Conservation (phyloP, 1,140 invertebrate species). For the Saccostrea echinata region DNA sequence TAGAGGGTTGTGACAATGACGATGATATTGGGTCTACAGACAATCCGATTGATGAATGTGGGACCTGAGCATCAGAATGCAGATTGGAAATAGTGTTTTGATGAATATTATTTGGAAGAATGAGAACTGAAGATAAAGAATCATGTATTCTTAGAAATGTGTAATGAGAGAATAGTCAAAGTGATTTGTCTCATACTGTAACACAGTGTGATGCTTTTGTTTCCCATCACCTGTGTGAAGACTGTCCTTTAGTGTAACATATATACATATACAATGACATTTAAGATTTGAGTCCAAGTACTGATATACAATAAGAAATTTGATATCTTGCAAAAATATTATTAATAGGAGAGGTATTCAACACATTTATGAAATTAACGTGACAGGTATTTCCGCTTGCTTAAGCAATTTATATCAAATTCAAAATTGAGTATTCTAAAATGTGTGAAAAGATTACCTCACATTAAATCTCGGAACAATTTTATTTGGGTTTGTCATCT, state of each 20-base stretch:
- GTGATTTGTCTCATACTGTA: background rate
- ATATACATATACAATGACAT: background rate
- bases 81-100: background rate
- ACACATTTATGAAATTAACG: slow-evolving; percentile 10
- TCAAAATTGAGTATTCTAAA: background rate
- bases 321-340: background rate
- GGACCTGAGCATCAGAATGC: background rate
- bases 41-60: background rate
- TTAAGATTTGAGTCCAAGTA: background rate
- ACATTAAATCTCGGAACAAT: slow-evolving; percentile 14
- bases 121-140: background rate
- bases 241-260: too few species aligned
- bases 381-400: slow-evolving; percentile 1
- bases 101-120: background rate
- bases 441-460: slow-evolving; percentile 29
- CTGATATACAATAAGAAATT: slow-evolving; percentile 15
- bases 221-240: too few species aligned
- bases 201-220: too few species aligned
- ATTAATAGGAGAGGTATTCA: background rate
- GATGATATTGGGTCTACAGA: background rate
- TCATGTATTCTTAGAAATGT: background rate
- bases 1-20: background rate
- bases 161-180: background rate
- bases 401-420: slow-evolving; percentile 27
- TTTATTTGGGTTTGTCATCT: slow-evolving; percentile 32